phyloP scores from a whole-genome alignment of 2,888 invertebrate genomes.

The Cyrtodaria siliqua region DNA sequence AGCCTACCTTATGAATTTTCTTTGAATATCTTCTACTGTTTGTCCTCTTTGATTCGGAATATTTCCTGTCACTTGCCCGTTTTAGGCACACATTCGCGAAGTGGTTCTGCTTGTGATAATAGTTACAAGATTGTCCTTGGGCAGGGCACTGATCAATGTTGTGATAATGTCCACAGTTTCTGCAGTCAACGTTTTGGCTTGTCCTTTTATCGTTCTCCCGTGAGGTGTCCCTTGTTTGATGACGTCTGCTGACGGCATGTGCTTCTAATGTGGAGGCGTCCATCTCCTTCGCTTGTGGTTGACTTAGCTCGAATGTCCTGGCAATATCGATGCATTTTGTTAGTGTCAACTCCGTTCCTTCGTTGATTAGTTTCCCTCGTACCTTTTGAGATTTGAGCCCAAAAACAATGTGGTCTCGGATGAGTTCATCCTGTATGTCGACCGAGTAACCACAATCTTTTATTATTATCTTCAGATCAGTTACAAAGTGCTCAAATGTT shows the following conservation, averaged over 20 bases:
- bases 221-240: neutral
- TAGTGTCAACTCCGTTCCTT: constrained; percentile 36
- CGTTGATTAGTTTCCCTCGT: constrained; percentile 48
- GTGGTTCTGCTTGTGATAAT: constrained; percentile 25
- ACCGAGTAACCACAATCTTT: neutral
- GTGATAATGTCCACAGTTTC: constrained; percentile 19
- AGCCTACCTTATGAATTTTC: constrained; percentile 7
- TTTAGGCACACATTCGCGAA: constrained; percentile 29
- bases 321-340: constrained; percentile 47
- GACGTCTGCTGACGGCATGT: neutral
- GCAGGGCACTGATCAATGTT: constrained; percentile 31
- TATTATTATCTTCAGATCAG: constrained; percentile 34
- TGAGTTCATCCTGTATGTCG: constrained; percentile 25
- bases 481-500: constrained; percentile 53
- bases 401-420: constrained; percentile 52
- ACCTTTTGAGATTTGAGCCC: constrained; percentile 24
- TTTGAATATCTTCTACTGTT: no score
- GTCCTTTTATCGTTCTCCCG: constrained; percentile 1
- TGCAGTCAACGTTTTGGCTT: neutral
- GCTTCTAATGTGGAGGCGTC: neutral
- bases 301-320: constrained; percentile 24
- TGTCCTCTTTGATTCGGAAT: no score
- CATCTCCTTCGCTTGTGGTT: constrained; percentile 2
- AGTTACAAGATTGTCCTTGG: constrained; percentile 35
- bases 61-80: neutral